These are phyloP conservation scores for Bombus waltoni DNA, from an alignment of 1,140 invertebrate species.

Conservation along the genomic window DNA sequence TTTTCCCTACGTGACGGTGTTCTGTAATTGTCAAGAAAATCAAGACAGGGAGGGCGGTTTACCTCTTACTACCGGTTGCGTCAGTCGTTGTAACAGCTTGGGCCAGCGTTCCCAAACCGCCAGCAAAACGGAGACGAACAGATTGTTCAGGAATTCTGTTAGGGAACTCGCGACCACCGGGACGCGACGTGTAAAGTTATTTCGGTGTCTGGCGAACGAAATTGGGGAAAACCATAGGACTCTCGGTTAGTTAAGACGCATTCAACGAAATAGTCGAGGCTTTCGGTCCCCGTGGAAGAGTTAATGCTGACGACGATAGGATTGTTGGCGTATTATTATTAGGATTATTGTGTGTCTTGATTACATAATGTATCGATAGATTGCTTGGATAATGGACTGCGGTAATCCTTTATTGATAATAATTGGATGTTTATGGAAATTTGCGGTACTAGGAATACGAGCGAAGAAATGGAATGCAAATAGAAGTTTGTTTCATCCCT, in stretches of 20 bases:
- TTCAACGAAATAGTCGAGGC: background rate
- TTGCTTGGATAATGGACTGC: background rate
- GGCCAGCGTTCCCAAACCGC: background rate
- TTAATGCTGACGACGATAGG: constrained; percentile 2
- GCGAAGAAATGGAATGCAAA: background rate
- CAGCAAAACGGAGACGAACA: constrained; percentile 14
- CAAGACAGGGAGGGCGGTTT: constrained; percentile 13
- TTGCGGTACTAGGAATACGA: background rate
- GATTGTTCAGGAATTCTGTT: constrained; percentile 44
- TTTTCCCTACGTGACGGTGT: background rate
- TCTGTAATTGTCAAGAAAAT: constrained; percentile 44
- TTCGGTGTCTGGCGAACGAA: constrained; percentile 33
- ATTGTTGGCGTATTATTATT: constrained; percentile 22
- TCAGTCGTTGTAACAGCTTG: constrained; percentile 13
- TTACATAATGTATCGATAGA: constrained; percentile 7
- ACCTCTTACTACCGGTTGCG: background rate
- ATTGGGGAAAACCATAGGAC: constrained; percentile 24
- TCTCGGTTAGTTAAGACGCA: constrained; percentile 44
- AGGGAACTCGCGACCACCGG: constrained; percentile 22
- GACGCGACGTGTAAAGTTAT: constrained; percentile 33
- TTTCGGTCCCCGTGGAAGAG: background rate
- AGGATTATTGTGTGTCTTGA: background rate
- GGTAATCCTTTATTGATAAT: background rate
- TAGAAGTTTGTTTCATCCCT: too few species aligned
- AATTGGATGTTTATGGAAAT: background rate